Conservation (phyloP, 2,888 invertebrate genomes). For the Teleogryllus oceanicus region DNA sequence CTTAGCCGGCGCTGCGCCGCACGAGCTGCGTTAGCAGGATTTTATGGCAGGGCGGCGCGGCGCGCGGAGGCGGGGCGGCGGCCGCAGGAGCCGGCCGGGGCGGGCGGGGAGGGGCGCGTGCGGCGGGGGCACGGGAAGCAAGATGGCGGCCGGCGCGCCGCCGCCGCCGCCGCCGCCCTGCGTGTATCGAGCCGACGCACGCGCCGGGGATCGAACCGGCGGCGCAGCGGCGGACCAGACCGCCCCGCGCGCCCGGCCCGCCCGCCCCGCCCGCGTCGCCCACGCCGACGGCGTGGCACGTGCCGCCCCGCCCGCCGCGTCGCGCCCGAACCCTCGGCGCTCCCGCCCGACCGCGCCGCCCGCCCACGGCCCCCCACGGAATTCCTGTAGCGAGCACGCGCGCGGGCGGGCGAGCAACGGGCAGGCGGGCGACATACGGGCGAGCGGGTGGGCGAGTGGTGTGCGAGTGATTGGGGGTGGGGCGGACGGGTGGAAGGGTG, state of each 20-base stretch:
- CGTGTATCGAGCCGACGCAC: slow-evolving; percentile 1
- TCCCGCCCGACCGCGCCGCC: neutral
- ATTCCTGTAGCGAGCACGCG: neutral
- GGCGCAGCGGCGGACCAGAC: slow-evolving; percentile 7
- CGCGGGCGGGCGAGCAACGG: neutral
- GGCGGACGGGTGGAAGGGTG: too few species aligned
- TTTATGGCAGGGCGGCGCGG: neutral
- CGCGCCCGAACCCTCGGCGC: neutral
- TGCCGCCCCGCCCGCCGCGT: slow-evolving; percentile 5
- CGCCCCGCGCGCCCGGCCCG: neutral
- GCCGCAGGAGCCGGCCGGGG: neutral
- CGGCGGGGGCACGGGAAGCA: neutral
- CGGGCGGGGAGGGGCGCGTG: neutral
- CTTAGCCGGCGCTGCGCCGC: too few species aligned
- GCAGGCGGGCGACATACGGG: neutral
- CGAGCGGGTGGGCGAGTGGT: neutral
- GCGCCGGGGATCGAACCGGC: slow-evolving; percentile 18
- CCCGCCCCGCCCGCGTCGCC: neutral
- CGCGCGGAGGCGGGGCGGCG: neutral
- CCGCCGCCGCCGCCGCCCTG: neutral
- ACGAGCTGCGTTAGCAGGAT: neutral
- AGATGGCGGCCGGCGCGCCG: neutral
- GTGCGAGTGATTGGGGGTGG: too few species aligned
- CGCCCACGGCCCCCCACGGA: neutral
- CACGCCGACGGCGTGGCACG: slow-evolving; percentile 1